A percentile compares a stretch with the other conserved stretches of the same genome.
Evolutionary conservation across 2,797 vertebrate genomes (phyloP).

Genomic region (Scyliorhinus canicula): DNA sequence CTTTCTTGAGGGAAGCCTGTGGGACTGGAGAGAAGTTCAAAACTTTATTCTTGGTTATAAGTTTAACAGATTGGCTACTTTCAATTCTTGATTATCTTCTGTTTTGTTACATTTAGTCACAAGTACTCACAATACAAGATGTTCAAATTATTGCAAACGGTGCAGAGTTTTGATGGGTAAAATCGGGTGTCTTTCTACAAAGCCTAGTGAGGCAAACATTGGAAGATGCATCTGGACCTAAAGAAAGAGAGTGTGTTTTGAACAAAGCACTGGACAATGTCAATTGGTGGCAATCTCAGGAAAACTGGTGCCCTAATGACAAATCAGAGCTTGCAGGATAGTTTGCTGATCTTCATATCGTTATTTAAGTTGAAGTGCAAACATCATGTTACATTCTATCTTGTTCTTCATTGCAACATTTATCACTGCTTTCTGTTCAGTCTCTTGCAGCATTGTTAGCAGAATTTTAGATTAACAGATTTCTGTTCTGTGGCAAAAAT

Average conservation of each 20-base stretch:
- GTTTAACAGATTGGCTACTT: too few species aligned
- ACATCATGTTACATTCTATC: neutral
- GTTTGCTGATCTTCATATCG: neutral
- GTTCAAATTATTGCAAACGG: too few species aligned
- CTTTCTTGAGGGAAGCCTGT: too few species aligned
- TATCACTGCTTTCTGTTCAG: neutral
- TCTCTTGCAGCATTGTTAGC: neutral
- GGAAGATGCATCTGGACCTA: neutral
- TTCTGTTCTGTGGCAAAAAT: neutral
- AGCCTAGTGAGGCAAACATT: neutral
- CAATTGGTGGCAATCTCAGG: neutral
- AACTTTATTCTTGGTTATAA: too few species aligned
- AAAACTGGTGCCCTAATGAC: neutral
- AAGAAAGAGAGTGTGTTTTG: neutral
- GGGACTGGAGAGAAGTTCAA: neutral
- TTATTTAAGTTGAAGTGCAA: neutral
- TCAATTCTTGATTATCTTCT: neutral
- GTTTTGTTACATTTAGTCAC: neutral
- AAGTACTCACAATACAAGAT: neutral
- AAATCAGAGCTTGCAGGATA: neutral
- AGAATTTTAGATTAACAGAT: neutral
- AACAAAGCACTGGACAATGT: neutral
- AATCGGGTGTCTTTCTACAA: neutral
- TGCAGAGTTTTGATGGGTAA: neutral
- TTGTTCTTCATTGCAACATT: neutral